Evolutionary conservation across 2,888 invertebrate species (phyloP).

Genomic region (Abscondita cerata): DNA sequence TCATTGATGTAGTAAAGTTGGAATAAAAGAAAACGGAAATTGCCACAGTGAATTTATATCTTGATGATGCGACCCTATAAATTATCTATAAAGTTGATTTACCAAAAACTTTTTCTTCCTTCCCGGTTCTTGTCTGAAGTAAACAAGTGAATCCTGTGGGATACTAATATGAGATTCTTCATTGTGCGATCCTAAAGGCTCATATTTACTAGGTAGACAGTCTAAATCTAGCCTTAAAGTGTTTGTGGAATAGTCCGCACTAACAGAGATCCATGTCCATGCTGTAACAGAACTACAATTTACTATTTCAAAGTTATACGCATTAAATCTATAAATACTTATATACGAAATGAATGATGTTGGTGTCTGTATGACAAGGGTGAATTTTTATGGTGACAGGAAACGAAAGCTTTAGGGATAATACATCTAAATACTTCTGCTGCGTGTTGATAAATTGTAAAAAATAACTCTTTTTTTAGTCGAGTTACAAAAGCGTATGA

Average conservation of each 20-base stretch:
- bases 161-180: slow-evolving; percentile 48
- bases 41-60: not conserved
- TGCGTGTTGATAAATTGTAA: slow-evolving; percentile 13
- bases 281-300: slow-evolving; percentile 46
- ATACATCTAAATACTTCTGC: slow-evolving; percentile 8
- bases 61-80: slow-evolving; percentile 28
- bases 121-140: slow-evolving; percentile 60
- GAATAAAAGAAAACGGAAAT: no score
- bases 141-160: slow-evolving; percentile 57
- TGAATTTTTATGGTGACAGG: slow-evolving; percentile 15
- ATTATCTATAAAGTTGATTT: slow-evolving; percentile 41
- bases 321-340: slow-evolving; percentile 13
- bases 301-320: not conserved
- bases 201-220: slow-evolving; percentile 56
- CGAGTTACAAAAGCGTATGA: slow-evolving; percentile 2
- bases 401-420: slow-evolving; percentile 15
- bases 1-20: no score
- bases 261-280: slow-evolving; percentile 58
- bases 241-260: slow-evolving; percentile 53
- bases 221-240: slow-evolving; percentile 57
- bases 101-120: slow-evolving; percentile 60
- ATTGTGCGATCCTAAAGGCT: slow-evolving; percentile 49
- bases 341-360: slow-evolving; percentile 15
- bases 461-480: slow-evolving; percentile 7
- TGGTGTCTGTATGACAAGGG: slow-evolving; percentile 20